Evolutionary conservation across 2,888 invertebrate species (phyloP).

Genomic region (Petrophora chlorosata): DNA sequence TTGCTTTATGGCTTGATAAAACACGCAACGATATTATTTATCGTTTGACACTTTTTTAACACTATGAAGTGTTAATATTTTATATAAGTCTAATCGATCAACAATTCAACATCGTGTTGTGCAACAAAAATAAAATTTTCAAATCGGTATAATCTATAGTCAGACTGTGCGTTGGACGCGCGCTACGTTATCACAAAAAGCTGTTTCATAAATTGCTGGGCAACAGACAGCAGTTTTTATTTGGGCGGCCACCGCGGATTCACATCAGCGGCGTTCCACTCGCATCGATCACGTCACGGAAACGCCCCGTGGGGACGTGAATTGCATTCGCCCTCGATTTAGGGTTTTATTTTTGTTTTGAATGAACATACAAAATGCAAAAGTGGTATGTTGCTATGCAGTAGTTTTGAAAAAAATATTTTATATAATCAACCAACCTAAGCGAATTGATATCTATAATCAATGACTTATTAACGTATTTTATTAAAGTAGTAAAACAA

Average conservation of each 20-base stretch:
- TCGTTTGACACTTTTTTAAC: too few species aligned
- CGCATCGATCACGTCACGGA: conserved; percentile 54
- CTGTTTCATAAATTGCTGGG: conserved; percentile 54
- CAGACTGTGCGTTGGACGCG: conserved; percentile 20
- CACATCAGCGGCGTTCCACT: conserved; percentile 29
- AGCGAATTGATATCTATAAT: background rate
- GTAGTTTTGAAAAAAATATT: too few species aligned
- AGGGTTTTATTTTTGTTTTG: conserved; percentile 30
- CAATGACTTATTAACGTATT: background rate
- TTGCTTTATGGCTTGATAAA: conserved; percentile 10
- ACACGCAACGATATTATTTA: background rate
- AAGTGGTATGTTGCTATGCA: conserved; percentile 2
- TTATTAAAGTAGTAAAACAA: too few species aligned
- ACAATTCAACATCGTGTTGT: too few species aligned
- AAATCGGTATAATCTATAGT: conserved; percentile 9
- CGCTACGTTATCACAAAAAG: conserved; percentile 51
- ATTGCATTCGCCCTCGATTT: conserved; percentile 42
- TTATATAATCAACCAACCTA: too few species aligned
- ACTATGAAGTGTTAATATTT: too few species aligned
- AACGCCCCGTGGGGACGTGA: conserved; percentile 41
- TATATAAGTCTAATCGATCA: background rate
- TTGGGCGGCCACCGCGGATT: conserved; percentile 17
- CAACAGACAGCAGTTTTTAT: conserved; percentile 51
- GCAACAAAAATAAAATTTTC: conserved; percentile 2
- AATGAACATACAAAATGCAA: conserved; percentile 2